These are phyloP conservation scores for Myioborus melanocephalus DNA, from an alignment of 2,797 vertebrate genomes.

Conservation along the genomic window DNA sequence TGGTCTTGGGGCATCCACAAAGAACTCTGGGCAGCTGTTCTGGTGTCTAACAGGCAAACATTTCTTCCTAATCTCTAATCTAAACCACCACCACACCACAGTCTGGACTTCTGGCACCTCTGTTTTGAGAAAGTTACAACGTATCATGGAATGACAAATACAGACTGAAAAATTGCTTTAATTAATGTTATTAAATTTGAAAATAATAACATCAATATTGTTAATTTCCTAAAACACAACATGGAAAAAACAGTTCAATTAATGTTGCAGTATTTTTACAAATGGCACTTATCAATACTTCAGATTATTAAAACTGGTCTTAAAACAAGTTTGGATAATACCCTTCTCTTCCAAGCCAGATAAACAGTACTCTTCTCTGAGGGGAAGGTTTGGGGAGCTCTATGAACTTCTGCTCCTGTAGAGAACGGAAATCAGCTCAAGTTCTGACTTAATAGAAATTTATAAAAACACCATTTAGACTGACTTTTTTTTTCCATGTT, in stretches of 20 bases:
- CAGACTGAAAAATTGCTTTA: rapidly evolving
- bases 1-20: not conserved
- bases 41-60: not conserved
- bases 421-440: not conserved
- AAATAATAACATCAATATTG: not conserved
- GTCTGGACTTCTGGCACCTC: not conserved
- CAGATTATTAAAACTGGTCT: not conserved
- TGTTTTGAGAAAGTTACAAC: not conserved
- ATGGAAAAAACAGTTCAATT: not conserved
- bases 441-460: not conserved
- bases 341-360: not conserved
- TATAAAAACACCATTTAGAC: not conserved
- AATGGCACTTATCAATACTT: not conserved
- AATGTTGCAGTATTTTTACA: not conserved
- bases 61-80: not conserved
- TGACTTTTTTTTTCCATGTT: not conserved
- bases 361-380: not conserved
- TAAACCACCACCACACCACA: not conserved
- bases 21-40: not conserved
- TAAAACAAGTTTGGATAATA: not conserved
- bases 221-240: not conserved
- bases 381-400: not conserved
- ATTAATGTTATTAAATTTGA: not conserved
- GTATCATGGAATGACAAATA: not conserved
- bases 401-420: not conserved